These are phyloP conservation scores for Oscheius sp. DNA, from an alignment of 2,888 invertebrate species.

Conservation along the genomic window DNA sequence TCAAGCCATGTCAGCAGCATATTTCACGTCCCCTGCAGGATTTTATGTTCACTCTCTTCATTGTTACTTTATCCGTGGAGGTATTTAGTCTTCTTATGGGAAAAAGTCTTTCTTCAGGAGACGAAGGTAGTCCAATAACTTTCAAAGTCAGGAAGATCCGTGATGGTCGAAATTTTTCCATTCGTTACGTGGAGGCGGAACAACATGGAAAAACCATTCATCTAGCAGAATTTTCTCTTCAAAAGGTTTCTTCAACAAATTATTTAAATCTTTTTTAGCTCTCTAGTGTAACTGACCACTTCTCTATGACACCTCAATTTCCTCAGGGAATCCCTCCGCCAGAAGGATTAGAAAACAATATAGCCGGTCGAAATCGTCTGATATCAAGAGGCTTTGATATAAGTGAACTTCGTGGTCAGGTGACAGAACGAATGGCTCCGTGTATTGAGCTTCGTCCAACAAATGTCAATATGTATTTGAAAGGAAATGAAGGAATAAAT, in stretches of 20 bases:
- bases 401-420: constrained; percentile 48
- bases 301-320: constrained; percentile 52
- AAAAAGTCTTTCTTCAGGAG: background rate
- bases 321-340: constrained; percentile 50
- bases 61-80: constrained; percentile 61
- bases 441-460: constrained; percentile 54
- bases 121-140: constrained; percentile 47
- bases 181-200: constrained; percentile 59
- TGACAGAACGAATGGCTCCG: constrained; percentile 52
- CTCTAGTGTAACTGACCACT: constrained; percentile 44
- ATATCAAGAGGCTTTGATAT: constrained; percentile 46
- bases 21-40: constrained; percentile 57
- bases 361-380: constrained; percentile 42
- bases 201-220: constrained; percentile 59
- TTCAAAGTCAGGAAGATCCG: constrained; percentile 58
- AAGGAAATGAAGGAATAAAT: constrained; percentile 52
- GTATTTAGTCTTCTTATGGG: constrained; percentile 20
- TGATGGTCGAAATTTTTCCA: constrained; percentile 60
- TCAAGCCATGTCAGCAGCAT: constrained; percentile 60
- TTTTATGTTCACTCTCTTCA: constrained; percentile 61
- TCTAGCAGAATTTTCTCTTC: constrained; percentile 59
- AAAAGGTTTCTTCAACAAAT: constrained; percentile 39
- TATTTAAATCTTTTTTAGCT: constrained; percentile 25
- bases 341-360: constrained; percentile 47
- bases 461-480: constrained; percentile 49